Evolutionary conservation across 2,888 invertebrate genomes (phyloP), one percentile per base, ranked within the genome.

Genomic region (Erynnis tages): DNA sequence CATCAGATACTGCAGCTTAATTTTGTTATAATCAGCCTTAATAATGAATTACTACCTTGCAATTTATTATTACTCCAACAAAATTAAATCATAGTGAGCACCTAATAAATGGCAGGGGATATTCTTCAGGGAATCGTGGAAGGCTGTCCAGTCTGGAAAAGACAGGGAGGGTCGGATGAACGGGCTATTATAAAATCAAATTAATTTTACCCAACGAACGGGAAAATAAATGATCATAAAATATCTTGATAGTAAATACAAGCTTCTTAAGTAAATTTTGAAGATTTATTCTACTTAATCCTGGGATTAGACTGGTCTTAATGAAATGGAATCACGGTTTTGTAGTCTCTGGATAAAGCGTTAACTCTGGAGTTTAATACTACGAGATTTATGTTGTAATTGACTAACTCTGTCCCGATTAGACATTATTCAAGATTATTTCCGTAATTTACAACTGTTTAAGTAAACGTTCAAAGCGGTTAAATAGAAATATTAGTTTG

Each of bases 71-170:
- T 32, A 46, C 27, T 50, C 43, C 35, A 21, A 13, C 43, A 5
- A 35, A 50, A 50, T 50, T 43, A 43, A 50, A 50, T 50, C 16
- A 49, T 49, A 41, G 34, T n/a, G n/a, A n/a, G n/a, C n/a, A n/a
- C n/a, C n/a, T 48, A 25, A 50, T 50, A 43, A 50, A 43, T 50
- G 50, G 43, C n/a, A 27, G 25, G 32, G 19, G 32, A 41, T 27
- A 3, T 11, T 27, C 49, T 34, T 13, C 2, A 11, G 41, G 41
- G 49, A 21, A 38, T 32, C 16, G 11, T 4, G 23, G 25, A 48
- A 48, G 32, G 23, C 48, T 48, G 35, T 17, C 49, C 41, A 27
- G n/a, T 4, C 40, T 13, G 40, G 23, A 23, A 17, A 25, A 25
- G 41, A 43, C 49, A 27, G 41, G 29, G 23, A 16, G 25, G 21